Conservation (phyloP, 1,140 invertebrate genomes). For the Drosophila jambulina region DNA sequence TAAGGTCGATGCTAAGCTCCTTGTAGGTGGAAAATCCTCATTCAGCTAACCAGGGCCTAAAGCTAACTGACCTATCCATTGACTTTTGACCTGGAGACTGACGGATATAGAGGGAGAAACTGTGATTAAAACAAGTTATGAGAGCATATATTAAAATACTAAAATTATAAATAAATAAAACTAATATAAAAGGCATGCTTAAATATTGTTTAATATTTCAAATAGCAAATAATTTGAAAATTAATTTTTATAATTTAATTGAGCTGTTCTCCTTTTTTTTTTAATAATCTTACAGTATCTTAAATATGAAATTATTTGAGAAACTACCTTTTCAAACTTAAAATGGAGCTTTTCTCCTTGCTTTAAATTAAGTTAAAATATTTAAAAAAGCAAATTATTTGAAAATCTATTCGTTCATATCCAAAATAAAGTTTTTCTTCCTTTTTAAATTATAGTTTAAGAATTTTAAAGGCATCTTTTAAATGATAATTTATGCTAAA, state of each 20-base stretch:
- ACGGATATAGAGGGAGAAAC: not conserved
- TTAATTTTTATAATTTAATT: too few relatives aligned
- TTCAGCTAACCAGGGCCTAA: not conserved
- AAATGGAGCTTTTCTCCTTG: too few relatives aligned
- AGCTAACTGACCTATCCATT: slow-evolving; percentile 32
- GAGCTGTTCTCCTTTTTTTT: too few relatives aligned
- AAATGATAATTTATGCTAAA: not conserved
- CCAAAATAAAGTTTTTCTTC: too few relatives aligned
- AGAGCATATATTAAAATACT: not conserved
- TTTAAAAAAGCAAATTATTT: not conserved
- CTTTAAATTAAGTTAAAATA: too few relatives aligned
- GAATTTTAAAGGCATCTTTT: too few relatives aligned
- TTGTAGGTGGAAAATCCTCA: slow-evolving; percentile 37
- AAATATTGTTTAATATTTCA: not conserved
- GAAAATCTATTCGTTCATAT: not conserved
- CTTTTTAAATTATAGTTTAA: too few relatives aligned
- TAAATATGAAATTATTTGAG: too few relatives aligned
- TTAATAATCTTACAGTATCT: too few relatives aligned
- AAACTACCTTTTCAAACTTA: too few relatives aligned
- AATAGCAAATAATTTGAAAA: too few relatives aligned
- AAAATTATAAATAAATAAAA: not conserved
- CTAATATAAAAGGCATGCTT: too few relatives aligned
- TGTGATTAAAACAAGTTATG: not conserved
- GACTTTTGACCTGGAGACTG: slow-evolving; percentile 28
- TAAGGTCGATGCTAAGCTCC: slow-evolving; percentile 13